phyloP scores from a whole-genome alignment of 2,888 invertebrate genomes.

The Camptogramma bilineatum region DNA sequence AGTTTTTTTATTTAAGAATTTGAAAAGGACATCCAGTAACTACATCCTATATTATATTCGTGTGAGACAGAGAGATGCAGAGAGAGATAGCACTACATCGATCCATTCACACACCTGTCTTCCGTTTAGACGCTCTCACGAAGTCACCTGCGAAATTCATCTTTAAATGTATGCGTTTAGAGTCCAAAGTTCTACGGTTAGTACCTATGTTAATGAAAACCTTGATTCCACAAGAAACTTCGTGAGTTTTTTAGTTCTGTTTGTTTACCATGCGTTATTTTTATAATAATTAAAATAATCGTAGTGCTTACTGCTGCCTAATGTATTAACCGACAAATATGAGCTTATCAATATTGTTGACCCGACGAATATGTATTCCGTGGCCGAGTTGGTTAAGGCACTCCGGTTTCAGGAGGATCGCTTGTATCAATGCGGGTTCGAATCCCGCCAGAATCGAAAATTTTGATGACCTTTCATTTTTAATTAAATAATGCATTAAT shows the following conservation, averaged over 20 bases:
- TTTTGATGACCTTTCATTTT: too few species aligned
- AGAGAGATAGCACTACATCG: conserved; percentile 81
- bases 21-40: conserved; percentile 21
- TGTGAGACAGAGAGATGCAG: conserved; percentile 80
- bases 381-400: too few species aligned
- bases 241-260: conserved; percentile 70
- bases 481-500: too few species aligned
- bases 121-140: conserved; percentile 78
- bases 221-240: conserved; percentile 75
- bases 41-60: conserved; percentile 57
- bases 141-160: conserved; percentile 83
- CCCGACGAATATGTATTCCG: too few species aligned
- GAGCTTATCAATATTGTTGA: too few species aligned
- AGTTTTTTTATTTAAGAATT: too few species aligned
- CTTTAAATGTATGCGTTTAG: conserved; percentile 61
- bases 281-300: background rate
- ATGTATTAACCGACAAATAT: too few species aligned
- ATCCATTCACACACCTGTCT: conserved; percentile 80
- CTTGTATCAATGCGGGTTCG: too few species aligned
- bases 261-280: conserved; percentile 54
- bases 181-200: conserved; percentile 55
- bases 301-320: too few species aligned
- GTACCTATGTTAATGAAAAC: conserved; percentile 63
- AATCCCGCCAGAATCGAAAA: too few species aligned
- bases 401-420: too few species aligned